Base-by-base conservation (phyloP, 2,888 invertebrate genomes). In the Anodontia alba region DNA sequence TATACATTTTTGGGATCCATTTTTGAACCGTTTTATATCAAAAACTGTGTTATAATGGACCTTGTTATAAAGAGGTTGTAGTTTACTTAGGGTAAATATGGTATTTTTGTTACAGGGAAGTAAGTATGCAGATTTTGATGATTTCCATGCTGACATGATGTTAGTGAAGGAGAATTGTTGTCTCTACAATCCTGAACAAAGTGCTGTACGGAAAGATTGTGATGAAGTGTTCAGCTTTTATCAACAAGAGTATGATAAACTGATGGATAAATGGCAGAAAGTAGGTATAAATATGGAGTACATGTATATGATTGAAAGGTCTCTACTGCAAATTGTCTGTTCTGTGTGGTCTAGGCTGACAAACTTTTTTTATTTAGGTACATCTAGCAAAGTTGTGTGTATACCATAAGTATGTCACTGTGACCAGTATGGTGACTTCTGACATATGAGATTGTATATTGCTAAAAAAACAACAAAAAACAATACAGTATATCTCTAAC, bases 71-170 rank as follows among this genome's bases (percentile, higher is more conserved):
- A n/a, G n/a, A n/a, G n/a, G n/a, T n/a, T n/a, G n/a, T n/a, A n/a
- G n/a, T n/a, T n/a, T n/a, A n/a, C n/a, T n/a, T n/a, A n/a, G n/a
- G n/a, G n/a, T n/a, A n/a, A n/a, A n/a, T n/a, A n/a, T n/a, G n/a
- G n/a, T 42, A 10, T 42, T 42, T 42, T 42, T 42, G 7, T 10
- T 15, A 42, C n/a, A 94, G 94, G 78, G 77, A 71, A 87, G 90
- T 5, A 83, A 84, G 75, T 94, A 94, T 76, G 38, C 72, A 29
- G 89, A 89, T 54, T 91, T 93, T 89, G 92, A 92, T 15, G 94
- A 93, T 17, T 94, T 94, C 82, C 93, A 94, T 76, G 78, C 83
- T 0, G 94, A 94, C 86, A 94, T 94, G 94, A 78, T 93, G 77
- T 89, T 94, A 49, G 91, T 94, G n/a, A 89, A 92, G 49, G 91